These are phyloP conservation scores for Tetragnatha versicolor DNA, from an alignment of 1,140 invertebrate species.

Conservation along the genomic window DNA sequence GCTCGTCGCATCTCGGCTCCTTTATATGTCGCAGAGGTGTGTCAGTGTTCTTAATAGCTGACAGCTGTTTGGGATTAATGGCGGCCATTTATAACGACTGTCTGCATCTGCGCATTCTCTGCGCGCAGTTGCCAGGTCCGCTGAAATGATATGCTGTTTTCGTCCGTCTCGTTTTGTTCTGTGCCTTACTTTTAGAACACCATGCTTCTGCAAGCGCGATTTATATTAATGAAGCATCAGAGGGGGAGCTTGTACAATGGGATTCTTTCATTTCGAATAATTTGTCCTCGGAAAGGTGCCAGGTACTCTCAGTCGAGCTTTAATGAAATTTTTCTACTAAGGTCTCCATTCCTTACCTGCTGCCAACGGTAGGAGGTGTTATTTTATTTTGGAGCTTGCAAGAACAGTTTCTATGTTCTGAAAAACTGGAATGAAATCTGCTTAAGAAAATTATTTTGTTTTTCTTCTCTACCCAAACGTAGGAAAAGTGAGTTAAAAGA, in stretches of 20 bases:
- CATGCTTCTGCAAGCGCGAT: slow-evolving; percentile 24
- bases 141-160: slow-evolving; percentile 38
- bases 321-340: slow-evolving; percentile 16
- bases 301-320: slow-evolving; percentile 17
- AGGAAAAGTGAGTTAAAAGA: too few species aligned
- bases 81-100: slow-evolving; percentile 50
- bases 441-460: too few species aligned
- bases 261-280: slow-evolving; percentile 28
- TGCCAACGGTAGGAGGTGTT: too few species aligned
- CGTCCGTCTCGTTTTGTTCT: slow-evolving; percentile 29
- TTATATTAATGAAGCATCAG: slow-evolving; percentile 51
- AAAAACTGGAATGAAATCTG: too few species aligned
- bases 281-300: slow-evolving; percentile 38
- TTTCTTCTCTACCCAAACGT: too few species aligned
- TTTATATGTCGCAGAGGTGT: slow-evolving; percentile 53
- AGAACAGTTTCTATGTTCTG: too few species aligned
- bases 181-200: slow-evolving; percentile 18
- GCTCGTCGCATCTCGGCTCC: slow-evolving; percentile 40
- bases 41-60: slow-evolving; percentile 54
- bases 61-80: slow-evolving; percentile 51
- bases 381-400: too few species aligned
- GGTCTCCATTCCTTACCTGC: background rate
- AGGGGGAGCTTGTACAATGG: slow-evolving; percentile 22
- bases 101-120: slow-evolving; percentile 46
- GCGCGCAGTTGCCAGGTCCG: slow-evolving; percentile 50